Percentiles rank a stretch among this genome's conserved stretches.
phyloP scores from a whole-genome alignment of 2,113 vertebrate genomes.

The Puffinus mauretanicus region DNA sequence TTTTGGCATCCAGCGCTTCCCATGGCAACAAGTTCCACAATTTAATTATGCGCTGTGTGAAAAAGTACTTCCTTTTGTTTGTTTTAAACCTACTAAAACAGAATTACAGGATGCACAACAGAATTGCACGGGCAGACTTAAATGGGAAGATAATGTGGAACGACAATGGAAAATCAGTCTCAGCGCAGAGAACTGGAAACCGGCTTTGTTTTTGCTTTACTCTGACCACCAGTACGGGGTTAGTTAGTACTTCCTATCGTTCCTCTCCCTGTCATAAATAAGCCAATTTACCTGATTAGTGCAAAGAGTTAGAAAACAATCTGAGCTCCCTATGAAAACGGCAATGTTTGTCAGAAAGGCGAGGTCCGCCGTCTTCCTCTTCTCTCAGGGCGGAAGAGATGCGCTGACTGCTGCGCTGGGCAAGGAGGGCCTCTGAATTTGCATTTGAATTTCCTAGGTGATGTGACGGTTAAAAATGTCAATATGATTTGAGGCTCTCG shows the following conservation, averaged over 20 bases:
- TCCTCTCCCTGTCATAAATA: slow-evolving; percentile 38
- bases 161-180: slow-evolving; percentile 55
- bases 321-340: not conserved
- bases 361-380: not conserved
- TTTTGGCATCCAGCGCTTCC: slow-evolving; percentile 53
- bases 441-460: not conserved
- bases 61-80: slow-evolving; percentile 66
- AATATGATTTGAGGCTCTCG: accelerated
- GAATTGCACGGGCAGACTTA: slow-evolving; percentile 30
- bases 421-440: not conserved
- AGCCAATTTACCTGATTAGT: slow-evolving; percentile 14
- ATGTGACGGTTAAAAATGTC: not conserved
- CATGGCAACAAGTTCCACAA: slow-evolving; percentile 28
- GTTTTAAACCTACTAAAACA: slow-evolving; percentile 53
- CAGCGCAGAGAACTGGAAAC: not conserved
- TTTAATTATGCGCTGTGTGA: slow-evolving; percentile 41
- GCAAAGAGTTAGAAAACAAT: slow-evolving; percentile 2
- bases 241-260: slow-evolving; percentile 44
- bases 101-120: slow-evolving; percentile 56
- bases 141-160: slow-evolving; percentile 41
- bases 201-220: slow-evolving; percentile 25
- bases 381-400: not conserved
- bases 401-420: not conserved
- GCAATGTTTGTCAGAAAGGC: not conserved
- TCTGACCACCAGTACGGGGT: slow-evolving; percentile 15